Percentiles rank a stretch among this genome's conserved stretches.
Evolutionary conservation across 1,140 invertebrate genomes (phyloP).

Genomic region (Anoplophora glabripennis): DNA sequence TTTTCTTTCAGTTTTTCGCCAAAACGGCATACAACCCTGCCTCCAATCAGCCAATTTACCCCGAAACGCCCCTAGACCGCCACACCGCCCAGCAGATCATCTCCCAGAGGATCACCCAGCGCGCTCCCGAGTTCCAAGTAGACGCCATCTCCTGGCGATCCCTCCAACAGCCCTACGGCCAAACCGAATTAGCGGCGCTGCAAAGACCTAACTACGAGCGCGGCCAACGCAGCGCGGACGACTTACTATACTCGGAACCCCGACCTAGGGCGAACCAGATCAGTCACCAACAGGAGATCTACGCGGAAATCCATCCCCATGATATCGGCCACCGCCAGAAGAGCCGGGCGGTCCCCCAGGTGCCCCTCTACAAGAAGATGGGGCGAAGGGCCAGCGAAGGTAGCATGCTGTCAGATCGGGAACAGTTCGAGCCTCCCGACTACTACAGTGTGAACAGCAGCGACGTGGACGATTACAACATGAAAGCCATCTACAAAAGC

Average conservation of each 20-base stretch:
- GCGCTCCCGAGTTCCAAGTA: conserved; percentile 35
- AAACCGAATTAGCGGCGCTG: conserved; percentile 15
- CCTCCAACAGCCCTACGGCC: conserved; percentile 37
- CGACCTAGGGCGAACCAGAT: conserved; percentile 12
- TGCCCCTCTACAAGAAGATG: conserved; percentile 51
- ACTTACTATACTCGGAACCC: conserved; percentile 29
- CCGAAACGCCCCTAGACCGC: conserved; percentile 46
- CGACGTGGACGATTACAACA: conserved; percentile 18
- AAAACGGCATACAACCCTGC: conserved; percentile 84
- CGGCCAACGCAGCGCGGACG: conserved; percentile 40
- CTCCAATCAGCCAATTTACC: conserved; percentile 62
- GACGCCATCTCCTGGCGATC: conserved; percentile 45
- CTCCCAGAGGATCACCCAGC: conserved; percentile 25
- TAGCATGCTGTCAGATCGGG: conserved; percentile 48
- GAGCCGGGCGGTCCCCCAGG: conserved; percentile 54
- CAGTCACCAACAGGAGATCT: conserved; percentile 30
- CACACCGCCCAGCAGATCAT: conserved; percentile 34
- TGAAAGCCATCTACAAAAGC: conserved; percentile 31
- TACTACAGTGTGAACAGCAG: conserved; percentile 29
- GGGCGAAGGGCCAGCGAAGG: conserved; percentile 56
- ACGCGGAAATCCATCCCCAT: conserved; percentile 32
- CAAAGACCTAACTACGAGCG: conserved; percentile 5
- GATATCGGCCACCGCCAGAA: conserved; percentile 23
- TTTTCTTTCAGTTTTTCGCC: conserved; percentile 71
- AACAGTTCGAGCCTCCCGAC: conserved; percentile 43